These are phyloP conservation scores for Limnephilus lunatus DNA, from an alignment of 2,888 invertebrate species.

Conservation along the genomic window DNA sequence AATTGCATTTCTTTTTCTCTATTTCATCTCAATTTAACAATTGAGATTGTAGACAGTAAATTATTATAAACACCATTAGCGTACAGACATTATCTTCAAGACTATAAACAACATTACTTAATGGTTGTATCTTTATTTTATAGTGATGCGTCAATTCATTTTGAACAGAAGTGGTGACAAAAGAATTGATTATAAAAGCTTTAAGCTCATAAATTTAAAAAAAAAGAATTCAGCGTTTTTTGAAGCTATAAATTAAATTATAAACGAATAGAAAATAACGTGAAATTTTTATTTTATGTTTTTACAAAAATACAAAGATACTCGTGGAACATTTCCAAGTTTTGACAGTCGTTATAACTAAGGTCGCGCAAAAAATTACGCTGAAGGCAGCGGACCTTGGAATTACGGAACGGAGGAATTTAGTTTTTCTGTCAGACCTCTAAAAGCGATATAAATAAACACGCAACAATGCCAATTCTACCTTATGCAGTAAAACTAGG, in stretches of 20 bases:
- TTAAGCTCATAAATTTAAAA: neutral
- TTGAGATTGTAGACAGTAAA: neutral
- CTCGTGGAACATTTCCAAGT: neutral
- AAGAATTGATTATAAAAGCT: neutral
- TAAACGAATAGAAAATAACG: neutral
- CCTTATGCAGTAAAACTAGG: neutral
- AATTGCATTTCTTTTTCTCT: neutral
- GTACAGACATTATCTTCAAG: neutral
- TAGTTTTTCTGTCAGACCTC: neutral
- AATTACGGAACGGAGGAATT: neutral
- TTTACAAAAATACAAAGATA: neutral
- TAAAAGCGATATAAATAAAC: neutral
- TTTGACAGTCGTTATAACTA: neutral
- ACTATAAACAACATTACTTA: too few species aligned
- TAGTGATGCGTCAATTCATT: neutral
- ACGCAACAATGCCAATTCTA: neutral
- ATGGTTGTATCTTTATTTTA: too few species aligned
- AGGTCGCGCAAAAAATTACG: neutral
- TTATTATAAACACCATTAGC: neutral
- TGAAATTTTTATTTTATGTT: neutral
- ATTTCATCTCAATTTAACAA: neutral
- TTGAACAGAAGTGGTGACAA: neutral
- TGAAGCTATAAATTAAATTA: neutral
- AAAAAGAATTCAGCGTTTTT: neutral
- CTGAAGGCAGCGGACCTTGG: neutral